These are phyloP conservation scores for Mesembrinibis cayennensis DNA, from an alignment of 2,113 vertebrate genomes.

Conservation along the genomic window DNA sequence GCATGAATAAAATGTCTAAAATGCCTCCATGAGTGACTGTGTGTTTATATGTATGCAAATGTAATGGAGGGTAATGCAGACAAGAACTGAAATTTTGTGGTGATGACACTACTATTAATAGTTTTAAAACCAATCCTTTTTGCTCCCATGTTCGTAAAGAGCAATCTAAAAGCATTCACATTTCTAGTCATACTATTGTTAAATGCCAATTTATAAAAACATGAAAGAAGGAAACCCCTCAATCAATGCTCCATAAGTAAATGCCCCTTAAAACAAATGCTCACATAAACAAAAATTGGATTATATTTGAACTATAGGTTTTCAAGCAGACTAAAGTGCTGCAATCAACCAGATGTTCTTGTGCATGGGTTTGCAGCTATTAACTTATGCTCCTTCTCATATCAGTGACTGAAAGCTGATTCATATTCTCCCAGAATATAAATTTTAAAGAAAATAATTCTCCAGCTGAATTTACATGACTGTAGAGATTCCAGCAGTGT, in stretches of 20 bases:
- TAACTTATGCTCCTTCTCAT: not conserved
- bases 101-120: not conserved
- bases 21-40: not conserved
- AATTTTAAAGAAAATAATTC: not conserved
- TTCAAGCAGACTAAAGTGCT: not conserved
- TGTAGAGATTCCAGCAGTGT: not conserved
- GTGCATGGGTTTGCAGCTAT: not conserved
- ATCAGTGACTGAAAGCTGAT: not conserved
- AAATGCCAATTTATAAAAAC: not conserved
- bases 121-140: not conserved
- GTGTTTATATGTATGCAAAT: not conserved
- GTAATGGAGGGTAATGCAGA: not conserved
- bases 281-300: not conserved
- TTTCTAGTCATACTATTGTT: not conserved
- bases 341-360: conserved; percentile 8
- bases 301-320: not conserved
- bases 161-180: not conserved
- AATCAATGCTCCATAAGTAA: not conserved
- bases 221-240: not conserved
- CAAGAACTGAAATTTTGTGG: not conserved
- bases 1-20: not conserved
- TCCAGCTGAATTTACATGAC: not conserved
- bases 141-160: not conserved
- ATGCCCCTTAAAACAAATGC: not conserved
- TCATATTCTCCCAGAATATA: not conserved